These are phyloP conservation scores for Cisticola juncidis DNA, from an alignment of 2,113 vertebrate genomes.

Conservation along the genomic window DNA sequence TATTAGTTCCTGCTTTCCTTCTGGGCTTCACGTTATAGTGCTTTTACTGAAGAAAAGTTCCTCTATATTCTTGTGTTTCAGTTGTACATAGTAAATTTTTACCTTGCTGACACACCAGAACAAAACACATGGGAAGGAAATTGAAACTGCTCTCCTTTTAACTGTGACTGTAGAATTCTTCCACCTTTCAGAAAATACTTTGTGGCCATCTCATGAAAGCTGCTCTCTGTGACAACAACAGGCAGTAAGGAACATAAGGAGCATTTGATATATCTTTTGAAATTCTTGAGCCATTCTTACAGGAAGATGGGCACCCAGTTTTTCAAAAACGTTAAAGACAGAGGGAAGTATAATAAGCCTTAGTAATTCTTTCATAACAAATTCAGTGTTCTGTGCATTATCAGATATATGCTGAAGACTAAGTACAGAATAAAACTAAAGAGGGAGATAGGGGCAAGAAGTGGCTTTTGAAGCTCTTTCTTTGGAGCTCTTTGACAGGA, in stretches of 20 bases:
- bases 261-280: background rate
- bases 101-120: background rate
- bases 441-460: accelerated
- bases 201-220: background rate
- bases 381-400: background rate
- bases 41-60: background rate
- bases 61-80: background rate
- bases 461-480: background rate
- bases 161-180: background rate
- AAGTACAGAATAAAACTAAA: background rate
- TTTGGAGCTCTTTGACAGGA: background rate
- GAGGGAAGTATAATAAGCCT: background rate
- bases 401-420: background rate
- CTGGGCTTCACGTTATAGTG: background rate
- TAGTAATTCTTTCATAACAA: background rate
- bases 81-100: background rate
- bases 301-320: background rate
- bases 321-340: background rate
- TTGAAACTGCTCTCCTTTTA: background rate
- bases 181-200: background rate
- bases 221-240: background rate
- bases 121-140: background rate
- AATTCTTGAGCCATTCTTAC: background rate
- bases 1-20: background rate
- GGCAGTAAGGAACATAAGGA: background rate